These are phyloP conservation scores for Psittacula cyanocephala DNA, from an alignment of 2,113 vertebrate genomes.

Conservation along the genomic window DNA sequence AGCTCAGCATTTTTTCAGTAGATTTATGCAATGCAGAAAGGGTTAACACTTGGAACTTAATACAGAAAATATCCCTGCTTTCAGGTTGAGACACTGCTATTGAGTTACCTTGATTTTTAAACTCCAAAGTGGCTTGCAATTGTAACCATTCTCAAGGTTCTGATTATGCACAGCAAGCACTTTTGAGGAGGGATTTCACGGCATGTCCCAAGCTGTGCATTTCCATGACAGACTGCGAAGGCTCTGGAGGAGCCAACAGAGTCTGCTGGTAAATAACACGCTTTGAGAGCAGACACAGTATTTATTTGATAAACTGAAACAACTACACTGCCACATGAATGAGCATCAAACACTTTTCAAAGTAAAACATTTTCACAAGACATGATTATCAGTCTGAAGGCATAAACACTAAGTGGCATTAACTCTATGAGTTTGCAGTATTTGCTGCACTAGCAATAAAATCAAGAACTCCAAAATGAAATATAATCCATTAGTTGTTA, in stretches of 20 bases:
- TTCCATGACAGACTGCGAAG: background rate
- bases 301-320: conserved; percentile 41
- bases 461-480: conserved; percentile 3
- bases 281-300: background rate
- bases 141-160: background rate
- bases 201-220: background rate
- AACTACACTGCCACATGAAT: background rate
- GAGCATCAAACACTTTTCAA: conserved; percentile 12
- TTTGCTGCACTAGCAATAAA: conserved; percentile 3
- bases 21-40: background rate
- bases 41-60: background rate
- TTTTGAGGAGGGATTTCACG: background rate
- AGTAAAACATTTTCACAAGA: conserved; percentile 16
- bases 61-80: background rate
- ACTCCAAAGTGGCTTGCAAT: background rate
- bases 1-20: background rate
- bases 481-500: background rate
- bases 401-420: background rate
- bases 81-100: background rate
- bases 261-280: background rate
- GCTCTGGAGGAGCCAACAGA: background rate
- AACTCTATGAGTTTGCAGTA: background rate
- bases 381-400: background rate
- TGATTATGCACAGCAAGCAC: background rate
- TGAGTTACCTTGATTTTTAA: conserved; percentile 5